Conservation (phyloP, 2,888 invertebrate species). For the Tetramorium bicarinatum region DNA sequence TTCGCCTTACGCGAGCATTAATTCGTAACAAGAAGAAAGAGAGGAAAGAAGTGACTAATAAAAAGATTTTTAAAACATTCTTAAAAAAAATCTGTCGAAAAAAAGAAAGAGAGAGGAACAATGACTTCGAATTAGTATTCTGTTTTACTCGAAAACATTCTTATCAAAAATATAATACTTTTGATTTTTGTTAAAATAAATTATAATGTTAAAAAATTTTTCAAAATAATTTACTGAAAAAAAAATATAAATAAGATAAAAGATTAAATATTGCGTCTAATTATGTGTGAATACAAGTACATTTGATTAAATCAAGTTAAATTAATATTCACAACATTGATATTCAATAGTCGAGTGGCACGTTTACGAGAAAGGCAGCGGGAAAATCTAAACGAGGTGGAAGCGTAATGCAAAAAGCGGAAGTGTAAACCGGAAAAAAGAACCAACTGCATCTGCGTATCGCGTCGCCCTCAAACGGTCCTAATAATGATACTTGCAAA, state of each 20-base stretch:
- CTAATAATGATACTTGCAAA: slow-evolving; percentile 46
- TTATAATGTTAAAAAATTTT: background rate
- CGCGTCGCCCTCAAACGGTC: background rate
- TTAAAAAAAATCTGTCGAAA: background rate
- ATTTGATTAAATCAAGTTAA: background rate
- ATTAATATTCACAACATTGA: background rate
- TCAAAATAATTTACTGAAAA: background rate
- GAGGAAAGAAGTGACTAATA: slow-evolving; percentile 42
- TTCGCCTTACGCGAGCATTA: slow-evolving; percentile 62
- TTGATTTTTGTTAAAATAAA: background rate
- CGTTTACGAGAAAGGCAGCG: background rate
- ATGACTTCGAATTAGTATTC: background rate
- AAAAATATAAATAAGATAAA: background rate
- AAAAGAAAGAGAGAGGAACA: background rate
- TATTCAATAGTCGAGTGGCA: background rate
- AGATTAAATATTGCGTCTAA: background rate
- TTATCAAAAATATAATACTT: background rate
- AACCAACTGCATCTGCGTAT: slow-evolving; percentile 15
- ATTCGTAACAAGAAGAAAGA: slow-evolving; percentile 26
- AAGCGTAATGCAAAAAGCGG: background rate
- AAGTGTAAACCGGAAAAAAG: slow-evolving; percentile 9
- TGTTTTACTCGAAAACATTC: background rate
- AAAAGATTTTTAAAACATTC: slow-evolving; percentile 12
- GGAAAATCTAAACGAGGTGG: background rate
- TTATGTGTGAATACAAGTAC: background rate